These are phyloP conservation scores for Drosophila grimshawi DNA, from an alignment of 1,140 invertebrate species.

Conservation along the genomic window DNA sequence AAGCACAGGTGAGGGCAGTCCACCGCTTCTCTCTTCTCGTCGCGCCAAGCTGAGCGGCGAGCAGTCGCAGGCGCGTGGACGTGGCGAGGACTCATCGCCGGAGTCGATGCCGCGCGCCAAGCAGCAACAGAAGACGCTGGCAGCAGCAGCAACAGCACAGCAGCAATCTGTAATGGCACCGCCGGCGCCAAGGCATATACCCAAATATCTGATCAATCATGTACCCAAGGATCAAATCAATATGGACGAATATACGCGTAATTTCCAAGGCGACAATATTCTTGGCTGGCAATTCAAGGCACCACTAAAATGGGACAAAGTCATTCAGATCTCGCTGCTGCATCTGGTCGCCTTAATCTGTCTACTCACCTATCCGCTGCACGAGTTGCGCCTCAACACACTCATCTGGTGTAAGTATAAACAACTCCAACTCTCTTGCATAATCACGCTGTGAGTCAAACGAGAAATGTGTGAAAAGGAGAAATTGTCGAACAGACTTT, in stretches of 20 bases:
- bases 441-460: background rate
- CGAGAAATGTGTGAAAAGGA: slow-evolving; percentile 23
- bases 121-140: slow-evolving; percentile 7
- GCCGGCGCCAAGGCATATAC: slow-evolving; percentile 21
- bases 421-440: slow-evolving; percentile 12
- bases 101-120: slow-evolving; percentile 55
- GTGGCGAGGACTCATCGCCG: slow-evolving; percentile 69
- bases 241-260: slow-evolving; percentile 68
- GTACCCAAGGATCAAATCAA: slow-evolving; percentile 72
- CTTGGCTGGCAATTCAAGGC: slow-evolving; percentile 76
- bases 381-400: slow-evolving; percentile 43
- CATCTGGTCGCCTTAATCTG: slow-evolving; percentile 67
- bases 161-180: background rate
- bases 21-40: slow-evolving; percentile 44
- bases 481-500: slow-evolving; percentile 6
- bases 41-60: slow-evolving; percentile 58
- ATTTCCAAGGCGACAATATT: slow-evolving; percentile 71
- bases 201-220: slow-evolving; percentile 43
- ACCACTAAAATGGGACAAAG: slow-evolving; percentile 84
- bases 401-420: slow-evolving; percentile 78
- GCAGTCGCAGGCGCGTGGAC: slow-evolving; percentile 43
- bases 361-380: slow-evolving; percentile 60
- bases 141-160: background rate
- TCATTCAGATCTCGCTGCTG: slow-evolving; percentile 78
- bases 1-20: slow-evolving; percentile 59